Base-by-base conservation (phyloP, 2,888 invertebrate species). In the Cylindroiulus punctatus region DNA sequence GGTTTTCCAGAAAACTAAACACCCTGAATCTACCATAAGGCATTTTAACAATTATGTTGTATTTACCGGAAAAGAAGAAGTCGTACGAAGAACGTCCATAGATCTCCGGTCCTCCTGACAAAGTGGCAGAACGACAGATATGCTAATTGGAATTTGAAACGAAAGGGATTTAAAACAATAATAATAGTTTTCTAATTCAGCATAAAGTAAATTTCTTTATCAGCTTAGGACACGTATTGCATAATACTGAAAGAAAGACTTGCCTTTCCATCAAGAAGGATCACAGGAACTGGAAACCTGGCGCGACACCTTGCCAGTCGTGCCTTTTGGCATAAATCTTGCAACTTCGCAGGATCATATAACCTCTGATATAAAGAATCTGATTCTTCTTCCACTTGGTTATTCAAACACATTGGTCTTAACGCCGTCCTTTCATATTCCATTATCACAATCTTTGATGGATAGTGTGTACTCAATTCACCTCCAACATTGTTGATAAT, bases 211-310 rank as follows among this genome's bases (percentile, higher is more conserved):
- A 14, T 19, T 17, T 40, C 22, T 19, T 36, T 17, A 26, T 2
- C 26, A 76, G 30, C 26, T 42, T 8, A 36, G 36, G 36, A 36
- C 36, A 36, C 36, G 3, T 7, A 36, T 36, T 2, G 36, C 7
- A 7, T 7, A 36, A 4, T 36, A 36, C 7, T 36, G 36, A 19
- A n/a, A 22, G 47, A 22, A 47, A 7, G 36, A 88, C 89, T 88
- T 88, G 93, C 93, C 92, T 95, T 95, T 88, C 94, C 94, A 88
- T 94, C 93, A 90, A 93, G 95, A 87, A 95, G 91, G 89, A 96
- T 95, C 19, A 95, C 95, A 84, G 96, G 95, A 84, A 95, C 92
- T 32, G 94, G 94, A 91, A 96, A 96, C 89, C 96, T 92, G 86
- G 94, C 94, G 85, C 95, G 92, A 90, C 95, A 95, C 89, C 95